Evolutionary conservation across 53 echinoderm and acorn worm species (phyloP), one percentile per base, ranked within the genome.

Genomic region (Crossaster papposus): DNA sequence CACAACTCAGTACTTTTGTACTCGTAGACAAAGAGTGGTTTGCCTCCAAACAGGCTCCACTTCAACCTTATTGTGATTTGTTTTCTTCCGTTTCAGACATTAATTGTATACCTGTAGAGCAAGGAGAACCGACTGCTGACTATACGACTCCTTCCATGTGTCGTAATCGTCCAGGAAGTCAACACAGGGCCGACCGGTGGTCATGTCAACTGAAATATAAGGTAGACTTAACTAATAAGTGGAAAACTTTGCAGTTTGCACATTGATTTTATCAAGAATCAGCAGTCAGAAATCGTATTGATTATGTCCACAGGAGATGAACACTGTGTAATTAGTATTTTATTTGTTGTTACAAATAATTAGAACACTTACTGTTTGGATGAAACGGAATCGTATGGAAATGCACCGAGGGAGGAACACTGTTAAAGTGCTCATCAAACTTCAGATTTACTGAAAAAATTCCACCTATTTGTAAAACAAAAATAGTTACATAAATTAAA

Each of bases 361-460:
- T 81, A 8, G 13, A 65, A 53, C 36, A 92, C 96, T 96, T 94
- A 96, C 96, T 95, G 51, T 96, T 96, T 81, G 96, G 96, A 89
- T 96, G 96, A 54, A 96, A 96, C 79, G 96, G 96, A 70, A 96
- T 94, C 10, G 95, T 96, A 79, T 96, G 96, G 70, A 96, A 96
- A 52, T 90, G 86, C 77, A 96, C 84, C 15, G 53, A 58, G 33
- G 96, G 96, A 8, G 96, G 95, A 30, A 90, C 83, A 78, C 83
- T 89, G 64, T 96, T 93, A 83, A 93, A 96, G 14, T 92, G 90
- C 74, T 95, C 96, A 54, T 89, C 54, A 90, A 96, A 96, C 78
- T 91, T 95, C 65, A 96, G 83, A 89, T 92, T 92, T 12, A 96
- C 70, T 30, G 89, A 86, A 94, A 96, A 96, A 53, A 95, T 89